Evolutionary conservation across 2,113 vertebrate genomes (phyloP).

Genomic region (Myotis davidii): DNA sequence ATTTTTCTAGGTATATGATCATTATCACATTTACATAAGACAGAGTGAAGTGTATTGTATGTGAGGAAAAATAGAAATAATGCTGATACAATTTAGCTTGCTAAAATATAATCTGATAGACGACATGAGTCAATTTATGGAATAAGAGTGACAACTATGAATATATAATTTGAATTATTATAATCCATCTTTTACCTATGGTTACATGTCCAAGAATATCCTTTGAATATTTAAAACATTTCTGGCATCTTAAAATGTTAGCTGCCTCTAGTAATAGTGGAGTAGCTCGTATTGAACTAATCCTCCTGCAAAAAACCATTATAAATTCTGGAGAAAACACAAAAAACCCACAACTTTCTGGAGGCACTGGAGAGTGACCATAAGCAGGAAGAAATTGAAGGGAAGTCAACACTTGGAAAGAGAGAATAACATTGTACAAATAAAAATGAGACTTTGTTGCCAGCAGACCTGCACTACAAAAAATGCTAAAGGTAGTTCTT

Average conservation of each 20-base stretch:
- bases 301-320: constrained; percentile 47
- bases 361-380: constrained; percentile 51
- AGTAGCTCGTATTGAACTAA: constrained; percentile 38
- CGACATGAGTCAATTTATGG: background rate
- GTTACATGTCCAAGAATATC: constrained; percentile 36
- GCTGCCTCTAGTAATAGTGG: constrained; percentile 24
- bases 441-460: constrained; percentile 50
- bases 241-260: constrained; percentile 49
- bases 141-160: background rate
- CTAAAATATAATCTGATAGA: constrained; percentile 41
- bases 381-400: constrained; percentile 46
- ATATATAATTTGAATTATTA: constrained; percentile 9
- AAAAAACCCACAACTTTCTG: background rate
- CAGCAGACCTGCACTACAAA: background rate
- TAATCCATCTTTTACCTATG: background rate
- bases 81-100: constrained; percentile 22
- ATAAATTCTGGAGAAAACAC: constrained; percentile 62
- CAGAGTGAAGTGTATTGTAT: background rate
- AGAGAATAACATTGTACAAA: constrained; percentile 25
- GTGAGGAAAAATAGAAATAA: constrained; percentile 12
- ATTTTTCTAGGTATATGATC: background rate
- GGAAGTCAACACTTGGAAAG: background rate
- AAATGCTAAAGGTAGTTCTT: constrained; percentile 41
- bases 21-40: constrained; percentile 31
- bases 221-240: constrained; percentile 54